phyloP scores from a whole-genome alignment of 2,797 vertebrate species.

The Ispidina lecontei region DNA sequence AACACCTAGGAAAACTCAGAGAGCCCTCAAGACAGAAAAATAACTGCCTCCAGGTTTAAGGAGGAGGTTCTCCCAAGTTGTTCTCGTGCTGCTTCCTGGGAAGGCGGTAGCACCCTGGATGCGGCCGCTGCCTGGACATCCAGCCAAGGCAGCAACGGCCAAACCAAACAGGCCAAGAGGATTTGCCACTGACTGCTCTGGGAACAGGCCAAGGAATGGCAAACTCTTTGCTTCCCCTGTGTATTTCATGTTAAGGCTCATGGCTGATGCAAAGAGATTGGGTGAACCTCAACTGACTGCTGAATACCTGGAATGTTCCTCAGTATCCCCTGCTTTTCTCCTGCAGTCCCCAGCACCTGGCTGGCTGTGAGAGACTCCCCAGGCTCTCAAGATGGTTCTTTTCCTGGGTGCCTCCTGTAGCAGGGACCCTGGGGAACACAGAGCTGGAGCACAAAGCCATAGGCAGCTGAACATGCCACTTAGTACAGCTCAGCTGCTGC shows the following conservation, averaged over 20 bases:
- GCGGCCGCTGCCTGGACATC: background rate
- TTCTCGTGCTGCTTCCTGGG: background rate
- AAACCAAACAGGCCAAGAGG: background rate
- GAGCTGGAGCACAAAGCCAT: background rate
- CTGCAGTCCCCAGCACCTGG: accelerated
- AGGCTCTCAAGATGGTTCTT: background rate
- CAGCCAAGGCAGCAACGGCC: background rate
- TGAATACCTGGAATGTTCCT: accelerated
- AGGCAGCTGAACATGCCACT: background rate
- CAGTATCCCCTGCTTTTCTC: background rate
- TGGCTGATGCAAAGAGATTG: background rate
- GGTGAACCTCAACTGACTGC: background rate
- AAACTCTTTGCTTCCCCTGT: background rate
- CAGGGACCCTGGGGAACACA: background rate
- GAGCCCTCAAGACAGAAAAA: background rate
- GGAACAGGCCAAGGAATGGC: background rate
- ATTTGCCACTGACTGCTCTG: background rate
- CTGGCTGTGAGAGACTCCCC: background rate
- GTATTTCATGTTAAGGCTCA: background rate
- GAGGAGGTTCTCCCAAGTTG: background rate
- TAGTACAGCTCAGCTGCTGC: background rate
- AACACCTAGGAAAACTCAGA: background rate
- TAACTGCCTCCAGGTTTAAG: background rate
- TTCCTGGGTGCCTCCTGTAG: background rate
- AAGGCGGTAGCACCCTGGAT: background rate